Conservation (phyloP, 53 echinoderm and acorn worm genomes). For the Echinometra lucunter region DNA sequence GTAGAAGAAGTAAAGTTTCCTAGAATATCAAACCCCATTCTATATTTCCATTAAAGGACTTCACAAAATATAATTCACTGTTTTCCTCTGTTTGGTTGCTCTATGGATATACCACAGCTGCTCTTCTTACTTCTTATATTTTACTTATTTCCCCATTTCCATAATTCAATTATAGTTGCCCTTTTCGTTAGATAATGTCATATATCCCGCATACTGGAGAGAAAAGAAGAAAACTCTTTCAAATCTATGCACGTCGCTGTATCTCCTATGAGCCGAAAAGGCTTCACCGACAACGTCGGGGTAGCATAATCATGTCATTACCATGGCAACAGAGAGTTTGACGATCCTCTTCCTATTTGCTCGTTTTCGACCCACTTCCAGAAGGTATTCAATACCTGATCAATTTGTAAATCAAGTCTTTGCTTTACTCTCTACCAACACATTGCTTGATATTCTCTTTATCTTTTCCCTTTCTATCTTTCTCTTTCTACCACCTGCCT, state of each 20-base stretch:
- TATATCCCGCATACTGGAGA: not conserved
- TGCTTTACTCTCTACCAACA: not conserved
- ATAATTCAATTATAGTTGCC: not conserved
- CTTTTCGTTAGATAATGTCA: not conserved
- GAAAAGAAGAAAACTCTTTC: not conserved
- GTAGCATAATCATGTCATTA: constrained; percentile 43
- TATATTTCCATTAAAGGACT: not conserved
- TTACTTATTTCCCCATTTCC: not conserved
- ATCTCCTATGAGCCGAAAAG: not conserved
- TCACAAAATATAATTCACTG: not conserved
- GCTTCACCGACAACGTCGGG: not conserved
- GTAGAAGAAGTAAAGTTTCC: not conserved
- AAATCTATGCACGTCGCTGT: not conserved
- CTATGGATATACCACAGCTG: not conserved
- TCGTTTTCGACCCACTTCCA: constrained; percentile 36
- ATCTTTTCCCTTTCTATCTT: not conserved
- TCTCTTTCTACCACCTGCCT: not conserved
- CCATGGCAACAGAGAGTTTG: constrained; percentile 19
- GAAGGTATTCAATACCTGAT: constrained; percentile 2
- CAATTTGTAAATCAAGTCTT: constrained; percentile 19
- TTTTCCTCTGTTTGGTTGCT: not conserved
- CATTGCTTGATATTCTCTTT: not conserved
- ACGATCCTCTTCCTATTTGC: constrained; percentile 17
- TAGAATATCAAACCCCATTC: not conserved
- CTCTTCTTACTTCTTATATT: not conserved